Evolutionary conservation across 2,888 invertebrate genomes (phyloP), one percentile per base, ranked within the genome.

Genomic region (Hofmannophila pseudospretella): DNA sequence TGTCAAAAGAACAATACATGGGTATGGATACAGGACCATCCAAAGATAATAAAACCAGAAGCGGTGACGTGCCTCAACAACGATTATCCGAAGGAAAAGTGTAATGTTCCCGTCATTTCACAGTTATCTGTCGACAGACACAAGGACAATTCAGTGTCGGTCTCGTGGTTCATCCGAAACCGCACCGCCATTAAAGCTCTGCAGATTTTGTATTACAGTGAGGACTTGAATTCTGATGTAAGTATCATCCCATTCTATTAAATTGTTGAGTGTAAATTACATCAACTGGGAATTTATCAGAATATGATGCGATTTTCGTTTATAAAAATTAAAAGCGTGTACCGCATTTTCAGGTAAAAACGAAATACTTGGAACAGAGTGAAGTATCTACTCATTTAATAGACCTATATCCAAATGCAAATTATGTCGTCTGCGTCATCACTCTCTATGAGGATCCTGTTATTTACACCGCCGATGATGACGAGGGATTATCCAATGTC

Each of bases 11-110:
- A 95, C 71, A 95, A 96, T 71, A 90, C 96, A 23, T 96, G 97
- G 95, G 94, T 96, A 67, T 97, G 96, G 97, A 88, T 97, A 54
- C 90, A 95, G 64, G 94, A 95, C 74, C 95, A 97, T 82, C 93
- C 94, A 8, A 82, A 77, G 62, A 76, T 78, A 45, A 71, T 86
- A 36, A 79, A 78, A 47, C 55, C 72, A 2, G 74, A 66, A 39
- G 60, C 70, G 34, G 70, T 79, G 2, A 61, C 70, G 30, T 86
- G 86, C 38, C 45, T 70, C 9, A 78, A 84, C 39, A 65, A 80
- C 44, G 82, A 85, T 43, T 80, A 81, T 50, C 85, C 84, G 1
- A 79, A 67, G 46, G 78, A 80, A 47, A 81, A 81, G 54, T 86
- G 86, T 54, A 79, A 82, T 49, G 91, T 93, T 30, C 96, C 96